Evolutionary conservation across 2,113 vertebrate species (phyloP), one percentile per base, ranked within the genome.

Genomic region (Ranitomeya variabilis): DNA sequence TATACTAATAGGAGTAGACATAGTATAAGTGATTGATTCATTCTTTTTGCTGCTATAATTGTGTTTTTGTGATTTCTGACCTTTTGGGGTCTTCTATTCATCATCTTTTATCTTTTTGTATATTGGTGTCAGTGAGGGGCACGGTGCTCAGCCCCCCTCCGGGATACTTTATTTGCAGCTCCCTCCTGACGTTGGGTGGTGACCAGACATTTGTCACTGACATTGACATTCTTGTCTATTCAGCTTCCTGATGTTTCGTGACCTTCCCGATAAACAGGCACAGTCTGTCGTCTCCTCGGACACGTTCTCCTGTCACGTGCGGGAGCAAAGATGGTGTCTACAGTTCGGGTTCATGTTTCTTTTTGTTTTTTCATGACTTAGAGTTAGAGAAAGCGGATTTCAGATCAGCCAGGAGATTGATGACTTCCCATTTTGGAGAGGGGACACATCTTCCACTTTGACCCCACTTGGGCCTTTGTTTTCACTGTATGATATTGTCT

Each of bases 181-280:
- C 11, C 15, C 13, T 14, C 21, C 26, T 88, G 16, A 37, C 37
- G 26, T 52, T 55, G 87, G 87, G 87, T 77, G 87, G 74, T 83
- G 66, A 26, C 26, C 10, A 18, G 10, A n/a, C 31, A 60, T 62
- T 81, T 62, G 21, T 64, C 73, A 23, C 71, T 69, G 83, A 0
- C 57, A 54, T 37, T 74, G 87, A 83, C 79, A 52, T 83, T 73
- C 59, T 82, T 83, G 80, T 88, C 87, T 88, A 1, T 52, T 83
- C 37, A 19, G 69, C 66, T 83, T 81, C 87, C 80, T 76, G 76
- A 6, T 45, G 60, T 83, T 57, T 51, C 18, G 51, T 83, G 80
- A 64, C 87, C 87, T 88, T 88, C 87, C 87, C 76, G 54, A 74
- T 82, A 45, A 80, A 82, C 23, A 81, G 52, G 9, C 26, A 23